Evolutionary conservation across 2,888 invertebrate genomes (phyloP).

Genomic region (Aphrophora alni): DNA sequence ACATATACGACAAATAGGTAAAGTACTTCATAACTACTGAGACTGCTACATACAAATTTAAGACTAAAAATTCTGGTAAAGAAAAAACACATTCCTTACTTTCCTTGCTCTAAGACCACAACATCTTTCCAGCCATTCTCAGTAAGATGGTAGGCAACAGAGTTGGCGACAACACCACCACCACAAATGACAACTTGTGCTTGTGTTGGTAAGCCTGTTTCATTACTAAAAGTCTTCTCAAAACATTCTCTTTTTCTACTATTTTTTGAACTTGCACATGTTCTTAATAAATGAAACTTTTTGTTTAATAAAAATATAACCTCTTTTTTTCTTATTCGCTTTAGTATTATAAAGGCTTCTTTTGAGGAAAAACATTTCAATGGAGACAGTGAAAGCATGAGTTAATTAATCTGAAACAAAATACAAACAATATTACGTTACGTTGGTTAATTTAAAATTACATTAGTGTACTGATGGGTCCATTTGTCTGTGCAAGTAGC

Average conservation of each 20-base stretch:
- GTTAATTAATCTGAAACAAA: not conserved
- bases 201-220: conserved; percentile 56
- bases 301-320: not conserved
- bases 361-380: not conserved
- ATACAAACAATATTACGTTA: too few relatives aligned
- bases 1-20: too few relatives aligned
- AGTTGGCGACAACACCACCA: conserved; percentile 76
- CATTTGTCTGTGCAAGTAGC: too few relatives aligned
- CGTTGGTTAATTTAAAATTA: too few relatives aligned
- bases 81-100: too few relatives aligned
- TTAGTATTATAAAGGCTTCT: not conserved
- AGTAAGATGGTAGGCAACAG: conserved; percentile 76
- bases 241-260: not conserved
- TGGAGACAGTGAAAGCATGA: not conserved
- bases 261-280: not conserved
- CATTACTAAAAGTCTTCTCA: not conserved
- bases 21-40: too few relatives aligned
- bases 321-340: not conserved
- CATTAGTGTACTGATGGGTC: too few relatives aligned
- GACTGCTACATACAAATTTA: too few relatives aligned
- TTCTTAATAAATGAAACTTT: not conserved
- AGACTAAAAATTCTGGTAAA: too few relatives aligned
- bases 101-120: conserved; percentile 70
- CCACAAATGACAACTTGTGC: conserved; percentile 67
- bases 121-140: conserved; percentile 73